phyloP scores from a whole-genome alignment of 2,113 vertebrate species.

The Ictidomys tridecemlineatus region DNA sequence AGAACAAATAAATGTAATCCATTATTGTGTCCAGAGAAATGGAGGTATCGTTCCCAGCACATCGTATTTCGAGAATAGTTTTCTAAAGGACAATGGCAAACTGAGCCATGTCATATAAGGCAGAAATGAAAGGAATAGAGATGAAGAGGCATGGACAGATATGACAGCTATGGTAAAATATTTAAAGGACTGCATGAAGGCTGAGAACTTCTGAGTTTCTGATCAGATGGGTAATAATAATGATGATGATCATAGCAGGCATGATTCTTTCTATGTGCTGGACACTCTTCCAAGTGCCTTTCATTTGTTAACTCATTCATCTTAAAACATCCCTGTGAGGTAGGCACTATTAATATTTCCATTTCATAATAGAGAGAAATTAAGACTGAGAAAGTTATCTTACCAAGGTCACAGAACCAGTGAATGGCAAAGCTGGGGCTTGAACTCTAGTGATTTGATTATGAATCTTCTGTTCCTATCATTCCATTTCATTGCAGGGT shows the following conservation, averaged over 20 bases:
- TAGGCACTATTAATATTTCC: background rate
- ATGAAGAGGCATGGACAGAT: background rate
- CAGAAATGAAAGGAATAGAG: constrained; percentile 27
- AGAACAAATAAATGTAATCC: constrained; percentile 40
- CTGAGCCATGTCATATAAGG: background rate
- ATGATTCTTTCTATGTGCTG: background rate
- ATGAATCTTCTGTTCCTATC: background rate
- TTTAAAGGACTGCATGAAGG: background rate
- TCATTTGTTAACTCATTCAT: constrained; percentile 16
- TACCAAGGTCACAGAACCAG: background rate
- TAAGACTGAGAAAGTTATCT: constrained; percentile 12
- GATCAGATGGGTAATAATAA: background rate
- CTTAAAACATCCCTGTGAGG: background rate
- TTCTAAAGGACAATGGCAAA: constrained; percentile 45
- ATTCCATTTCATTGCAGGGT: background rate
- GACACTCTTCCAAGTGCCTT: background rate
- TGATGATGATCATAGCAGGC: background rate
- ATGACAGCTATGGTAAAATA: background rate
- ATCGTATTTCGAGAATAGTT: background rate
- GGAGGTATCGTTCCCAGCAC: background rate
- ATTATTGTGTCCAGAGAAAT: background rate
- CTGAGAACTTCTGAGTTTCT: background rate
- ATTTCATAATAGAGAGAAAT: constrained; percentile 7
- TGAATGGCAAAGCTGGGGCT: background rate
- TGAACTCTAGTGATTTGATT: background rate